A percentile compares a stretch with the other conserved stretches of the same genome.
These are phyloP conservation scores for Bufo bufo DNA, from an alignment of 2,113 vertebrate species.

Conservation along the genomic window DNA sequence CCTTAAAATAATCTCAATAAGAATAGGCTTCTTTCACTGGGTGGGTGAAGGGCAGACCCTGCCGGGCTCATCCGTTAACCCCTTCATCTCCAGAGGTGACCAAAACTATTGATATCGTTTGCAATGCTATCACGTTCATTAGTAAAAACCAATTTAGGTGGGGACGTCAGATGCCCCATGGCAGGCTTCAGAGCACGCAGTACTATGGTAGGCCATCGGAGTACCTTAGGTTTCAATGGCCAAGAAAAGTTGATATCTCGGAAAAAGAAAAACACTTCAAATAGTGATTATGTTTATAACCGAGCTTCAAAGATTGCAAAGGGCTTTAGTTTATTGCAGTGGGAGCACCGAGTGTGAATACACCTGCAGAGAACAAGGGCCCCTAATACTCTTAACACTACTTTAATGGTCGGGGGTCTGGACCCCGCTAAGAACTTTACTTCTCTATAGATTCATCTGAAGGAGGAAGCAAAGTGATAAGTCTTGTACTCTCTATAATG, in stretches of 20 bases:
- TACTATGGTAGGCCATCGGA: background rate
- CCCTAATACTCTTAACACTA: background rate
- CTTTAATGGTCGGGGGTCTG: background rate
- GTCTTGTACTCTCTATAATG: too few species aligned
- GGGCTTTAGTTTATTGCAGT: too few species aligned
- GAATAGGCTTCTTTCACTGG: slow-evolving; percentile 33
- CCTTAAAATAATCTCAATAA: slow-evolving; percentile 45
- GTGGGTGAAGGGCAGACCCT: slow-evolving; percentile 3
- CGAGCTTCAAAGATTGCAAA: too few species aligned
- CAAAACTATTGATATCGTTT: background rate
- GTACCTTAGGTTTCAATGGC: background rate
- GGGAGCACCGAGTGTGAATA: too few species aligned
- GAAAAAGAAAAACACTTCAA: too few species aligned
- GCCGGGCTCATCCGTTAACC: background rate
- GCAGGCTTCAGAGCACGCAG: background rate
- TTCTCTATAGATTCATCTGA: background rate
- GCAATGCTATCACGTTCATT: background rate
- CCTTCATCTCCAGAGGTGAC: background rate
- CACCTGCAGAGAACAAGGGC: too few species aligned
- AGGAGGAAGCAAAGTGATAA: too few species aligned
- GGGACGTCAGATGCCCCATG: background rate
- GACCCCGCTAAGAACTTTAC: background rate
- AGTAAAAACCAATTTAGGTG: background rate
- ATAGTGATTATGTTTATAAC: too few species aligned
- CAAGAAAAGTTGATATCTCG: background rate